phyloP scores from a whole-genome alignment of 2,113 vertebrate genomes.

The Siniperca knerii region DNA sequence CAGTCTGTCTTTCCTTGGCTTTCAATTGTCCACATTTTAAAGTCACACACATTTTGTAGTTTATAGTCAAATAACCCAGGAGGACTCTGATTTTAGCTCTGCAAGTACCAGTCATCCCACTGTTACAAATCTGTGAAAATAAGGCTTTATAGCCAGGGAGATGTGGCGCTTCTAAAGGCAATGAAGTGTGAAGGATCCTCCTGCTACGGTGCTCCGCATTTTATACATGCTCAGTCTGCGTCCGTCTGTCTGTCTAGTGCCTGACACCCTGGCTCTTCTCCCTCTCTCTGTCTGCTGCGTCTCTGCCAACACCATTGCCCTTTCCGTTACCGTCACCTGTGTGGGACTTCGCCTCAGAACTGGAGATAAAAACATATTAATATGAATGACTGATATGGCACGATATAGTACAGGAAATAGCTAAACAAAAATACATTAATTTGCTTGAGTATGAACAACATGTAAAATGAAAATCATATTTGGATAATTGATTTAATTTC shows the following conservation, averaged over 20 bases:
- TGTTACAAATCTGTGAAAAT: slow-evolving; percentile 70
- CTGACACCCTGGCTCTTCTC: slow-evolving; percentile 65
- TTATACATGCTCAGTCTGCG: slow-evolving; percentile 63
- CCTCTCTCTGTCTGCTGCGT: slow-evolving; percentile 55
- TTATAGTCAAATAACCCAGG: slow-evolving; percentile 44
- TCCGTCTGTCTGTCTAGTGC: slow-evolving; percentile 60
- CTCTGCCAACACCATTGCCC: slow-evolving; percentile 46
- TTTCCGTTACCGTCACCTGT: slow-evolving; percentile 48
- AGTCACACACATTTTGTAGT: slow-evolving; percentile 39
- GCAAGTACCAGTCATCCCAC: slow-evolving; percentile 53
- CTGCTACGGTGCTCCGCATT: slow-evolving; percentile 61
- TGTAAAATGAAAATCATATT: neutral
- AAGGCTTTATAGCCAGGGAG: slow-evolving; percentile 62
- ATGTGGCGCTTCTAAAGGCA: slow-evolving; percentile 66
- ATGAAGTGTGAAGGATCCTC: slow-evolving; percentile 74
- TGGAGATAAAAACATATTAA: slow-evolving; percentile 61
- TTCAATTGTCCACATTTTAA: slow-evolving; percentile 43
- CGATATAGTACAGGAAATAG: neutral
- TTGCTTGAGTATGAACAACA: neutral
- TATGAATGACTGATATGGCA: slow-evolving; percentile 1
- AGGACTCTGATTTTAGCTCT: slow-evolving; percentile 46
- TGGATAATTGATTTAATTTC: neutral
- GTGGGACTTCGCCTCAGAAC: slow-evolving; percentile 62
- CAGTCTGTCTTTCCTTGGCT: slow-evolving; percentile 21
- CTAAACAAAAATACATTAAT: neutral